phyloP scores from a whole-genome alignment of 2,888 invertebrate species.

The Lasioglossum marginatum region DNA sequence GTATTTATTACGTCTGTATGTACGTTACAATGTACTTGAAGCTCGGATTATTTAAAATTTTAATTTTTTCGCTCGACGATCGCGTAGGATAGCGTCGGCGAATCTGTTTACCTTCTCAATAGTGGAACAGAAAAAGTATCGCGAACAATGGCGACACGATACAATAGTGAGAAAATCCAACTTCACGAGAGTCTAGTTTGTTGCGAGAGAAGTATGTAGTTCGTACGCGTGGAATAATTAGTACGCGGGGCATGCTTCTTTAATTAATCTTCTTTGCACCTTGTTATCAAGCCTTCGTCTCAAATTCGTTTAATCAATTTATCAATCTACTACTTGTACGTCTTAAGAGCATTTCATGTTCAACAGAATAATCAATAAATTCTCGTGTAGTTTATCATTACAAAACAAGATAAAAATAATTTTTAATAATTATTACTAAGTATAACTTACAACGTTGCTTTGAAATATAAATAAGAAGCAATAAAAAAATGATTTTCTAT shows the following conservation, averaged over 20 bases:
- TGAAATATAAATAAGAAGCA: too few species aligned
- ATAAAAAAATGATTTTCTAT: too few species aligned
- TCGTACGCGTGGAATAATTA: conserved; percentile 10
- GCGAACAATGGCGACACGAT: background rate
- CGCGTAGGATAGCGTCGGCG: background rate
- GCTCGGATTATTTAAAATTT: background rate
- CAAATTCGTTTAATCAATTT: background rate
- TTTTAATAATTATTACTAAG: background rate
- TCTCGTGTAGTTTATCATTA: background rate
- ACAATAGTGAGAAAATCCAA: conserved; percentile 15
- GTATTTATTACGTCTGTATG: background rate
- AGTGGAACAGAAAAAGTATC: conserved; percentile 7
- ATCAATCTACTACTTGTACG: background rate
- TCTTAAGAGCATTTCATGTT: background rate
- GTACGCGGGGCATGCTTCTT: background rate
- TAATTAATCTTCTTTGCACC: conserved; percentile 10
- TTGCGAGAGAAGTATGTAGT: conserved; percentile 1
- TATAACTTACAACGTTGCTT: too few species aligned
- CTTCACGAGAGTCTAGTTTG: conserved; percentile 2
- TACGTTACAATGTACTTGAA: background rate
- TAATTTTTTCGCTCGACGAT: background rate
- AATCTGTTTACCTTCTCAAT: background rate
- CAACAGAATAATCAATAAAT: background rate
- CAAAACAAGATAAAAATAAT: background rate
- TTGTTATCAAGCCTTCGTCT: background rate